A percentile compares a stretch with the other conserved stretches of the same genome.
Conservation (phyloP, 2,113 vertebrate genomes). For the Psittacula cyanocephala region DNA sequence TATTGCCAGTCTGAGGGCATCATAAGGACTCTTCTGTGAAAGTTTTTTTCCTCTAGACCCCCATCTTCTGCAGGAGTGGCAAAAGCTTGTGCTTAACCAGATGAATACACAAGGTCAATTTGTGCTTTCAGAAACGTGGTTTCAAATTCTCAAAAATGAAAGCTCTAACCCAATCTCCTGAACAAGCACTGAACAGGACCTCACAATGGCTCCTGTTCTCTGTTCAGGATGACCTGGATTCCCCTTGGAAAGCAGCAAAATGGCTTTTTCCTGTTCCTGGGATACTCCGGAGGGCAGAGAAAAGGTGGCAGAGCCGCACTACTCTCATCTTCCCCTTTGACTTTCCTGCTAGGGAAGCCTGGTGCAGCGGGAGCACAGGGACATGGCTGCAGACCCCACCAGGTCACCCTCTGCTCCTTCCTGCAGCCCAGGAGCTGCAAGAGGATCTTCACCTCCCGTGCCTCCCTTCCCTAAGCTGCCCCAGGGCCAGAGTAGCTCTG, state of each 20-base stretch:
- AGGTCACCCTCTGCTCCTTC: background rate
- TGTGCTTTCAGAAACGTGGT: background rate
- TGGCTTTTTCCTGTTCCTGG: background rate
- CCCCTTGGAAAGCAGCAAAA: rapidly evolving
- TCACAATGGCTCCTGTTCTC: background rate
- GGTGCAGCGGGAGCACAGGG: rapidly evolving
- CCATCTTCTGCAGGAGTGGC: background rate
- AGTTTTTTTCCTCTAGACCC: background rate
- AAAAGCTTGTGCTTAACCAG: background rate
- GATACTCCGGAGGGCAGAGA: background rate
- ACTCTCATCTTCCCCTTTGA: background rate
- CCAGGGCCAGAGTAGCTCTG: background rate
- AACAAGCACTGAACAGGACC: background rate
- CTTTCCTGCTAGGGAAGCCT: background rate
- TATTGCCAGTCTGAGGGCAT: too few species aligned
- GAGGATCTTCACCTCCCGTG: background rate
- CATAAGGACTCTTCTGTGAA: background rate
- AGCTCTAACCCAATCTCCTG: background rate
- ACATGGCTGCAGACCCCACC: background rate
- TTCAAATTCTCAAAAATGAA: background rate
- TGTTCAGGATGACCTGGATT: background rate
- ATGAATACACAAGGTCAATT: background rate
- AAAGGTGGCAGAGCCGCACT: rapidly evolving
- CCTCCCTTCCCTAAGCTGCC: background rate
- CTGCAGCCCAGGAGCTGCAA: rapidly evolving